These are phyloP conservation scores for Crotalus viridis DNA, from an alignment of 2,113 vertebrate species.

Conservation along the genomic window DNA sequence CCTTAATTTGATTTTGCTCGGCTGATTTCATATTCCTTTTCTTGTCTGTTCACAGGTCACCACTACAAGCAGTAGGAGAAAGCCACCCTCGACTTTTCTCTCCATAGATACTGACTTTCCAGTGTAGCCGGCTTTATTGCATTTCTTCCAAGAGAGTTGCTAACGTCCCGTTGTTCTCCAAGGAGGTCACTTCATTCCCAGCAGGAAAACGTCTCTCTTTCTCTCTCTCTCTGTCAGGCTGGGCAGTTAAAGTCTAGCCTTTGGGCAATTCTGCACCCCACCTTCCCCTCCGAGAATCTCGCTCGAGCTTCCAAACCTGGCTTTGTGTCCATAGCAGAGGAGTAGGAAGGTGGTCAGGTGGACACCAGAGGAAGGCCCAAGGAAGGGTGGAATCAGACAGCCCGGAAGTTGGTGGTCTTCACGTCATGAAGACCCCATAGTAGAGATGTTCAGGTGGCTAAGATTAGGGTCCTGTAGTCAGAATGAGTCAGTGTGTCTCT, in stretches of 20 bases:
- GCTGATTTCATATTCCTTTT: background rate
- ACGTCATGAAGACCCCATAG: background rate
- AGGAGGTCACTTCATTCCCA: background rate
- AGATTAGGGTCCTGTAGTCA: background rate
- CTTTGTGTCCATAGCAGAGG: background rate
- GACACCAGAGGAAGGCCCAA: background rate
- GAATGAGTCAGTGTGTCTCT: background rate
- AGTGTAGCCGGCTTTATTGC: background rate
- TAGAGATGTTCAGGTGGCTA: background rate
- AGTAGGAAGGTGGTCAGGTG: background rate
- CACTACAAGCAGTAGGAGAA: background rate
- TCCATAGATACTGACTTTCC: background rate
- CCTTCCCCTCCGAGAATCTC: background rate
- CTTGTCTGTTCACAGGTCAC: background rate
- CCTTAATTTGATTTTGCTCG: no score
- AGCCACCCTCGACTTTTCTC: background rate
- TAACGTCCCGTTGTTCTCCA: background rate
- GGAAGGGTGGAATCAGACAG: background rate
- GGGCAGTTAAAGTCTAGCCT: background rate
- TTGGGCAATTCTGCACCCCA: background rate
- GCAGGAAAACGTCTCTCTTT: background rate
- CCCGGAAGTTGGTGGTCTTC: background rate
- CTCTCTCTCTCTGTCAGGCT: background rate
- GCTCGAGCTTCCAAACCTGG: background rate
- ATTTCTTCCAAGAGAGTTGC: background rate